Evolutionary conservation across 1,140 invertebrate species (phyloP), one percentile per base, ranked within the genome.

Genomic region (Lasioglossum albipes): DNA sequence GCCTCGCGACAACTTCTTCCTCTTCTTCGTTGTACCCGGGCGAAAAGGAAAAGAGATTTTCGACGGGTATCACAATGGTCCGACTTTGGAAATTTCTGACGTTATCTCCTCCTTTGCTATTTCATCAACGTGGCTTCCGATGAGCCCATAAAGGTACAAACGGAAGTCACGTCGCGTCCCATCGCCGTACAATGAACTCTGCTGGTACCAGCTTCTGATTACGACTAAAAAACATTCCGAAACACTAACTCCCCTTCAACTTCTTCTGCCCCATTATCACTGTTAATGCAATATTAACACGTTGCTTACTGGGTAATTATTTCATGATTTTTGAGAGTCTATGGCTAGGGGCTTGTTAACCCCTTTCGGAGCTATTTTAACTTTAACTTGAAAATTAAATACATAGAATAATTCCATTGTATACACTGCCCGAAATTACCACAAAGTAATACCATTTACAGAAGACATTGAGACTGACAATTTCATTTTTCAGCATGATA

Each of bases 111-210:
- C 31, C 67, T 49, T 69, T 54, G 76, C 18, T 67, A 52, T 82
- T 82, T 72, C 75, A 41, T 72, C 64, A 75, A 59, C 77, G 71
- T 74, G 70, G 22, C 71, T 54, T 62, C 65, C 31, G 79, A 54
- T 75, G 54, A 64, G 75, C 68, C 65, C 65, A 61, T 54, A 80
- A 75, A 80, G 72, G 79, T 69, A 69, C 20, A 64, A 71, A 77
- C 74, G 79, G 74, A 81, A 81, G 79, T 81, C 73, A 75, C 73
- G 79, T 81, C 73, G 59, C 73, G 79, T 68, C 73, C 49, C 54
- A 61, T 36, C 57, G 2, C 54, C 36, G 74, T 77, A 62, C 74
- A 81, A 68, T 81, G 74, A 81, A 81, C 77, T 41, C 71, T 67
- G 52, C 71, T 61, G 71, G 62, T 79, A 66, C 71, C 77, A 74